These are phyloP conservation scores for Euplexia lucipara DNA, from an alignment of 2,888 invertebrate species.

Conservation along the genomic window DNA sequence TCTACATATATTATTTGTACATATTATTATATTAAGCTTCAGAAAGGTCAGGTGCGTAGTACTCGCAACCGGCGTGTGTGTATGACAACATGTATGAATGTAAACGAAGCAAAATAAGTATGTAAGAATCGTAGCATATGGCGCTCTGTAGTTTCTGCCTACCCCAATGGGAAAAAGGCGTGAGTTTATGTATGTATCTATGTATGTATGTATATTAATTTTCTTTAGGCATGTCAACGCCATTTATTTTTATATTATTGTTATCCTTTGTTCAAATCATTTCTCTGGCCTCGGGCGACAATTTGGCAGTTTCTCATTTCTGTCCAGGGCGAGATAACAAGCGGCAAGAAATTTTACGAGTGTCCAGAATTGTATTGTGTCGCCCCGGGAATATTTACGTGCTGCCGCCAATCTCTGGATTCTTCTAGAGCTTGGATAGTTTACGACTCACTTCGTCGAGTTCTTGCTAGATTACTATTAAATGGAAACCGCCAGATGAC, in stretches of 20 bases:
- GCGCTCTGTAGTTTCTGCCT: no score
- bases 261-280: slow-evolving; percentile 35
- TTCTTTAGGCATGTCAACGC: neutral
- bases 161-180: no score
- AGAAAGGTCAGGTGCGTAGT: no score
- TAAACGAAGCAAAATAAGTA: no score
- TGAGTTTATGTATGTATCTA: no score
- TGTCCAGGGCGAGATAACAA: slow-evolving; percentile 76
- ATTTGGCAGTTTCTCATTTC: slow-evolving; percentile 69
- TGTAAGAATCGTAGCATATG: no score
- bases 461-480: slow-evolving; percentile 29
- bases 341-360: slow-evolving; percentile 78
- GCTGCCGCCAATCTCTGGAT: slow-evolving; percentile 59
- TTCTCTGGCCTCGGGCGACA: slow-evolving; percentile 42
- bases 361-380: slow-evolving; percentile 71
- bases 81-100: no score
- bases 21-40: slow-evolving; percentile 15
- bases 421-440: slow-evolving; percentile 66
- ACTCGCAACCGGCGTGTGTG: no score
- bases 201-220: neutral
- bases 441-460: slow-evolving; percentile 50
- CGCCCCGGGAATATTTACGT: slow-evolving; percentile 68
- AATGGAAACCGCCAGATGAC: slow-evolving; percentile 9
- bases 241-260: slow-evolving; percentile 38
- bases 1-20: slow-evolving; percentile 15